These are phyloP conservation scores for Cyprinus carpio DNA, from an alignment of 2,113 vertebrate genomes.

Conservation along the genomic window DNA sequence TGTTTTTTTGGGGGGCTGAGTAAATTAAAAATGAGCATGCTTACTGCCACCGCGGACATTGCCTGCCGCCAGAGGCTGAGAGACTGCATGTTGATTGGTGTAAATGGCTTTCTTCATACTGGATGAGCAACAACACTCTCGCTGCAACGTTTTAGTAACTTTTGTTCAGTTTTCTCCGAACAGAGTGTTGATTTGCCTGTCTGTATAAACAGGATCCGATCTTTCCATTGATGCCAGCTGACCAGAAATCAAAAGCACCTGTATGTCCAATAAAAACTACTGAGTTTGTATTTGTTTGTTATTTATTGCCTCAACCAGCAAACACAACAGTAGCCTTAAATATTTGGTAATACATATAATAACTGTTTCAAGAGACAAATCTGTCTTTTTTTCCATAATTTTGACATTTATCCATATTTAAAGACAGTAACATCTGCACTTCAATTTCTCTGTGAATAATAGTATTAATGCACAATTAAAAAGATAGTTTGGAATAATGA, in stretches of 20 bases:
- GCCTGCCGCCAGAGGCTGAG: slow-evolving; percentile 45
- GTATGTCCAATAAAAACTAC: slow-evolving; percentile 83
- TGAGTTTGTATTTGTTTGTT: slow-evolving; percentile 71
- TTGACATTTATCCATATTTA: neutral
- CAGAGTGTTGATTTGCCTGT: slow-evolving; percentile 63
- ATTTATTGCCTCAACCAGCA: slow-evolving; percentile 39
- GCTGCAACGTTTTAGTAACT: slow-evolving; percentile 52
- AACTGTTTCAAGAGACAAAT: neutral
- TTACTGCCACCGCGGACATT: slow-evolving; percentile 47
- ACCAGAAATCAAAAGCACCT: slow-evolving; percentile 74
- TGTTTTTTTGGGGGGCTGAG: slow-evolving; percentile 41
- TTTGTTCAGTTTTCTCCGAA: slow-evolving; percentile 59
- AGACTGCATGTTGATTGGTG: slow-evolving; percentile 60
- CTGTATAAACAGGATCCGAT: slow-evolving; percentile 69
- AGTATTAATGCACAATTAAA: neutral
- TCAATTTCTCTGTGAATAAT: neutral
- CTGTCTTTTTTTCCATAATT: neutral
- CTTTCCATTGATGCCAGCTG: slow-evolving; percentile 70
- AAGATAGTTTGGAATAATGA: neutral
- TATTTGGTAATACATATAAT: neutral
- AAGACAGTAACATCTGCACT: neutral
- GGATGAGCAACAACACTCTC: slow-evolving; percentile 73
- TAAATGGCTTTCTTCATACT: slow-evolving; percentile 64
- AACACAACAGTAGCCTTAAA: neutral
- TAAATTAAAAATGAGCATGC: slow-evolving; percentile 59